Evolutionary conservation across 2,888 invertebrate species (phyloP).

Genomic region (Julus scandinavius): DNA sequence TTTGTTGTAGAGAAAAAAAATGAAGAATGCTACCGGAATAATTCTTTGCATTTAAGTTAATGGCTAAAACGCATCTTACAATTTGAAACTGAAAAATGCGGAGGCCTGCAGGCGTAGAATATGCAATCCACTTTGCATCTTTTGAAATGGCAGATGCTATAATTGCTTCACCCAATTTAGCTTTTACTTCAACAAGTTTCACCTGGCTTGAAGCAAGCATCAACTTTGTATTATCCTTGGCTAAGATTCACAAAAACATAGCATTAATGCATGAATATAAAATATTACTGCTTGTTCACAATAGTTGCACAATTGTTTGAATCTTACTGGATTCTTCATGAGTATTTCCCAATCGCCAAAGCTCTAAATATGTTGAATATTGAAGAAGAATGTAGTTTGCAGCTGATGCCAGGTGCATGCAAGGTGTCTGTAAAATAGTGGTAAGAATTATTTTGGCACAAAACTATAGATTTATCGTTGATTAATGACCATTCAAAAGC

Average conservation of each 20-base stretch:
- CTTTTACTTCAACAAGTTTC: conserved; percentile 76
- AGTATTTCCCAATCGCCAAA: conserved; percentile 69
- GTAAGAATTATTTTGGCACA: not conserved
- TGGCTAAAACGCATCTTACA: conserved; percentile 12
- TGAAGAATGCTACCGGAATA: conserved; percentile 39
- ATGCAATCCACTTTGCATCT: conserved; percentile 78
- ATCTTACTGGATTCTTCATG: conserved; percentile 51
- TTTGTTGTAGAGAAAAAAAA: not conserved
- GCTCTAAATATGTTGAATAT: conserved; percentile 65
- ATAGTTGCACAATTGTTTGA: not conserved
- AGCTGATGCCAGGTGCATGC: conserved; percentile 63
- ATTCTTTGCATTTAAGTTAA: too few species aligned
- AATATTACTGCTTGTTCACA: not conserved
- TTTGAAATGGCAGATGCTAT: conserved; percentile 77
- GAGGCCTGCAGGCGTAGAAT: conserved; percentile 76
- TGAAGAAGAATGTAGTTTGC: conserved; percentile 65
- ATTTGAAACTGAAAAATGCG: conserved; percentile 72
- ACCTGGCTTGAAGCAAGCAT: conserved; percentile 70
- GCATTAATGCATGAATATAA: not conserved
- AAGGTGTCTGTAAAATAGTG: conserved; percentile 59
- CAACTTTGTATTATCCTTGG: conserved; percentile 61
- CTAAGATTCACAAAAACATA: not conserved
- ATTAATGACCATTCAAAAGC: not conserved
- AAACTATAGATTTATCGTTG: not conserved
- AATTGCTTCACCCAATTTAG: conserved; percentile 75